These are phyloP conservation scores for Eilema sororculum DNA, from an alignment of 2,888 invertebrate genomes.

Conservation along the genomic window DNA sequence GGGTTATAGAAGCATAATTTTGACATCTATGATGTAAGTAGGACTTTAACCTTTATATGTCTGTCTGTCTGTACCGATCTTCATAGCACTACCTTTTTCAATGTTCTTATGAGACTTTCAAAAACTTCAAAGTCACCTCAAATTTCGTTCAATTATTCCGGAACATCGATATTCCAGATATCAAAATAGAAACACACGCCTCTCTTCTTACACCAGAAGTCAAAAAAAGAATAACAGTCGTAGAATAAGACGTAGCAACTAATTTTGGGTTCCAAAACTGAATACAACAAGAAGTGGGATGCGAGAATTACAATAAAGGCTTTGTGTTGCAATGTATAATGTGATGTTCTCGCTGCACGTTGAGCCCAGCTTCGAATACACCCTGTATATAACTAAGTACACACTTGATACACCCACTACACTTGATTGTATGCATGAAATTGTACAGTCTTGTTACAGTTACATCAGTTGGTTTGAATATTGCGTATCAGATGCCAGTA, in stretches of 20 bases:
- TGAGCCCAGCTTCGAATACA: slow-evolving; percentile 32
- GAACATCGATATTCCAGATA: neutral
- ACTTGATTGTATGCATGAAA: slow-evolving; percentile 12
- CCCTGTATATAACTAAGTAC: slow-evolving; percentile 12
- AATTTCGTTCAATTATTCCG: neutral
- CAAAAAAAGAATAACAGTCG: neutral
- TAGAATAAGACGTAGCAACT: neutral
- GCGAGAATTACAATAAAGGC: slow-evolving; percentile 35
- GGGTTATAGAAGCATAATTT: too few relatives aligned
- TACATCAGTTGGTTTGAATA: neutral
- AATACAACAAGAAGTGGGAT: slow-evolving; percentile 16
- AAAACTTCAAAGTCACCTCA: too few relatives aligned
- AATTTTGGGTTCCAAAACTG: neutral
- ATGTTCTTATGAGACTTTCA: too few relatives aligned
- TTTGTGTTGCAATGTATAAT: slow-evolving; percentile 45
- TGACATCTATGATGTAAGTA: too few relatives aligned
- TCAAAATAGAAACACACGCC: neutral
- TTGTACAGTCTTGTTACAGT: slow-evolving; percentile 2
- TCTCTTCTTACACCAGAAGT: neutral
- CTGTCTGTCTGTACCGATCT: too few relatives aligned
- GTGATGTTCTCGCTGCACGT: slow-evolving; percentile 27
- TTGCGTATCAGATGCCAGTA: neutral
- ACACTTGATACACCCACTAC: neutral
- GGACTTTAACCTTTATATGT: too few relatives aligned
- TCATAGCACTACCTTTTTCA: too few relatives aligned